Conservation (phyloP, 2,888 invertebrate genomes). For the Drosophila colorata region DNA sequence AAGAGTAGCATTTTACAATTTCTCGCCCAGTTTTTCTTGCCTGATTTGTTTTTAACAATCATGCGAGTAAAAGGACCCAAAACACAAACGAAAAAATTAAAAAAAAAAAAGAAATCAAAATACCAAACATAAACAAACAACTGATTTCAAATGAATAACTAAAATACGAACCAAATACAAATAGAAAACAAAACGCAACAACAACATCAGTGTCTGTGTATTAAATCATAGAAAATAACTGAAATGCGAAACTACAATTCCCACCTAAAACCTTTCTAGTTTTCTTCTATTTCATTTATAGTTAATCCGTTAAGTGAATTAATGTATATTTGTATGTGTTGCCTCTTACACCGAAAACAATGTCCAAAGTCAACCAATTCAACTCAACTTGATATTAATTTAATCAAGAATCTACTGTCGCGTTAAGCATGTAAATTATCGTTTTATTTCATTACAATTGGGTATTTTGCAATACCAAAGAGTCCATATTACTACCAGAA, state of each 20-base stretch:
- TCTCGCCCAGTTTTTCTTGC: constrained; percentile 83
- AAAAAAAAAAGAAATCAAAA: constrained; percentile 20
- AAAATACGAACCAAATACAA: constrained; percentile 29
- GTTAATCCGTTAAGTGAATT: constrained; percentile 45
- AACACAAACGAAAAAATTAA: constrained; percentile 60
- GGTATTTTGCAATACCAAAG: constrained; percentile 84
- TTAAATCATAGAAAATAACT: constrained; percentile 40
- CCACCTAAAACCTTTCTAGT: constrained; percentile 49
- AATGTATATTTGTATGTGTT: constrained; percentile 60
- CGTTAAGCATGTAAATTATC: constrained; percentile 50
- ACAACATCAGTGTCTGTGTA: constrained; percentile 44
- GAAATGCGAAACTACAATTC: constrained; percentile 63
- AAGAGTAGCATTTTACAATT: constrained; percentile 85
- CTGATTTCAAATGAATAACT: constrained; percentile 53
- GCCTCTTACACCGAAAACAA: constrained; percentile 39
- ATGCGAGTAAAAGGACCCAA: constrained; percentile 82
- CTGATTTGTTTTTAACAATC: constrained; percentile 81
- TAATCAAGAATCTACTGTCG: constrained; percentile 39
- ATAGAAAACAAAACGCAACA: constrained; percentile 38
- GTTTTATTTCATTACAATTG: constrained; percentile 69
- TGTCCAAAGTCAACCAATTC: constrained; percentile 11
- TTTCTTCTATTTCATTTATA: constrained; percentile 51
- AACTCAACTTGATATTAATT: constrained; percentile 20
- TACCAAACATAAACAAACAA: constrained; percentile 49
- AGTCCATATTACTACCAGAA: constrained; percentile 85